phyloP scores from a whole-genome alignment of 2,113 vertebrate genomes.

The Spilogale gracilis region DNA sequence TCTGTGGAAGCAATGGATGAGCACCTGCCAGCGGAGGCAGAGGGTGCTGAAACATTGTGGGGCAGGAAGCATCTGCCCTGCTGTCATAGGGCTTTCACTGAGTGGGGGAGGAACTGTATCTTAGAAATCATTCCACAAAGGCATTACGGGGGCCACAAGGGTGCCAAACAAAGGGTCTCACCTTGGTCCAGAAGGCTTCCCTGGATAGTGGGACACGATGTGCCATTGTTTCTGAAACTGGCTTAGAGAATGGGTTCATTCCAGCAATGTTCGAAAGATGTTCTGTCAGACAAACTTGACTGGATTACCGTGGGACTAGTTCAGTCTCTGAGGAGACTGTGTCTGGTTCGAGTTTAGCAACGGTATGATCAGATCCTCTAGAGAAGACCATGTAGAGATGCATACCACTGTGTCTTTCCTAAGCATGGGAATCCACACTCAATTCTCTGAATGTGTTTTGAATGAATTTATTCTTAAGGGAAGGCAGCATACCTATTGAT shows the following conservation, averaged over 20 bases:
- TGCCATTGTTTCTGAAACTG: not conserved
- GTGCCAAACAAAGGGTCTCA: not conserved
- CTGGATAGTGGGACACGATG: not conserved
- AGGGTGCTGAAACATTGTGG: not conserved
- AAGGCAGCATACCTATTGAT: not conserved
- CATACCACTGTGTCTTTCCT: not conserved
- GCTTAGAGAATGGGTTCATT: not conserved
- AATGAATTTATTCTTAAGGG: slow-evolving; percentile 60
- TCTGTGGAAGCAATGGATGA: not conserved
- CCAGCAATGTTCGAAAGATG: not conserved
- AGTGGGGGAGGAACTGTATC: not conserved
- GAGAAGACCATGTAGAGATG: not conserved
- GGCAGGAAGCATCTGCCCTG: no score
- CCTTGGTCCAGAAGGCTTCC: not conserved
- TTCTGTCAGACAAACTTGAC: not conserved
- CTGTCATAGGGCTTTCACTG: not conserved
- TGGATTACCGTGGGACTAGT: not conserved
- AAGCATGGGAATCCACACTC: not conserved
- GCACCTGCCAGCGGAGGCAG: not conserved
- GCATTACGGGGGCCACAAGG: no score
- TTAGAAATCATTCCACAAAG: not conserved
- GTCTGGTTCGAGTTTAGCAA: not conserved
- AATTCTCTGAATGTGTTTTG: not conserved
- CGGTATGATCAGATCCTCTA: not conserved
- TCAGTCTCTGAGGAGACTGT: not conserved